phyloP scores from a whole-genome alignment of 1,140 invertebrate species.

The Zaprionus lachaisei region DNA sequence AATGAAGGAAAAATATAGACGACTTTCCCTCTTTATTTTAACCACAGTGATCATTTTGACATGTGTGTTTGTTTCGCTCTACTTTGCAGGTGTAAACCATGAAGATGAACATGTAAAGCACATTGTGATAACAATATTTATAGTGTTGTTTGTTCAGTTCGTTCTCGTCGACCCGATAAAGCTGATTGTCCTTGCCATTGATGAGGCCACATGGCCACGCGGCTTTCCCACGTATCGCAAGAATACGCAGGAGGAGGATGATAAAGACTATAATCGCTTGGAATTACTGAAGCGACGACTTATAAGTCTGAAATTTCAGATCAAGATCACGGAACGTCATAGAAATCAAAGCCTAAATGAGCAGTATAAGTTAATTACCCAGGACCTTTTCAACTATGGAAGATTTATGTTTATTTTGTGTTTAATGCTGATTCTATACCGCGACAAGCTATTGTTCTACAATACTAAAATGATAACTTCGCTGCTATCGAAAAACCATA shows the following conservation, averaged over 20 bases:
- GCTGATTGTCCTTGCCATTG: conserved; percentile 35
- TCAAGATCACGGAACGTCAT: conserved; percentile 54
- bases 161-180: conserved; percentile 43
- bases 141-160: conserved; percentile 34
- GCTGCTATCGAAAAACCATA: conserved; percentile 38
- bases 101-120: conserved; percentile 37
- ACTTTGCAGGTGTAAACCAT: conserved; percentile 43
- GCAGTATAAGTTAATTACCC: conserved; percentile 47
- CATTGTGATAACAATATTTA: conserved; percentile 35
- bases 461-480: conserved; percentile 32
- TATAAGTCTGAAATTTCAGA: conserved; percentile 37
- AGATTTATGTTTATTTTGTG: conserved; percentile 51
- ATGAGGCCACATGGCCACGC: conserved; percentile 49
- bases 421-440: conserved; percentile 28
- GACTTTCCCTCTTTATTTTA: neutral
- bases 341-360: conserved; percentile 55
- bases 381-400: conserved; percentile 55
- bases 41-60: neutral
- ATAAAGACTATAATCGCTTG: conserved; percentile 4
- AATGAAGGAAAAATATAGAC: neutral
- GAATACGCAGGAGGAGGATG: neutral
- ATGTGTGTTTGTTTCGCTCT: neutral
- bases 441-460: conserved; percentile 36
- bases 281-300: conserved; percentile 50
- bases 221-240: neutral